Evolutionary conservation across 2,797 vertebrate genomes (phyloP).

Genomic region (Phrynocephalus vlangalii): DNA sequence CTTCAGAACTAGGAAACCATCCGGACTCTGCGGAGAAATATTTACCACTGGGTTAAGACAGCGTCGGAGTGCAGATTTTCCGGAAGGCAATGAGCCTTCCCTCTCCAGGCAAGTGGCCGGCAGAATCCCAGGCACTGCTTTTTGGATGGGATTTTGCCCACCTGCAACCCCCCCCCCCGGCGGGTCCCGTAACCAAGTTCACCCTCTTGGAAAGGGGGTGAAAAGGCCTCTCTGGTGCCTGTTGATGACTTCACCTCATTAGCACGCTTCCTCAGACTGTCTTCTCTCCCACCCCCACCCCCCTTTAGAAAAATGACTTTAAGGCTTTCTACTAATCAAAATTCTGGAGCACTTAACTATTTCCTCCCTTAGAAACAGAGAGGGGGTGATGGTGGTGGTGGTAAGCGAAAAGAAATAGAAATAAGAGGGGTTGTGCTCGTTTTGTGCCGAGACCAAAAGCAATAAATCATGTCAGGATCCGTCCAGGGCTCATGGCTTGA

Average conservation of each 20-base stretch:
- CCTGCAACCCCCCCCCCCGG: constrained; percentile 59
- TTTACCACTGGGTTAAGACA: constrained; percentile 19
- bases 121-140: not conserved
- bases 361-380: constrained; percentile 54
- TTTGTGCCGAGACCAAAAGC: constrained; percentile 5
- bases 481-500: not conserved
- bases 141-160: constrained; percentile 45
- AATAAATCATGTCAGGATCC: accelerated
- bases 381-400: not conserved
- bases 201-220: constrained; percentile 63
- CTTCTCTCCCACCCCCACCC: constrained; percentile 48
- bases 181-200: constrained; percentile 50
- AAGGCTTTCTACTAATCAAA: constrained; percentile 76
- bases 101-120: not conserved
- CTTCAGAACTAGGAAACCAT: constrained; percentile 60
- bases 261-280: constrained; percentile 72
- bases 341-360: constrained; percentile 70
- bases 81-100: not conserved
- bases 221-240: constrained; percentile 53
- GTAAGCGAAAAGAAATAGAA: not conserved
- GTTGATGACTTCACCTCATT: constrained; percentile 80
- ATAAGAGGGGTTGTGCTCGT: not conserved
- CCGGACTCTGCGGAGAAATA: constrained; percentile 29
- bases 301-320: constrained; percentile 59
- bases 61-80: constrained; percentile 35